Evolutionary conservation across 2,113 vertebrate genomes (phyloP).

Genomic region (Donacobius atricapilla): DNA sequence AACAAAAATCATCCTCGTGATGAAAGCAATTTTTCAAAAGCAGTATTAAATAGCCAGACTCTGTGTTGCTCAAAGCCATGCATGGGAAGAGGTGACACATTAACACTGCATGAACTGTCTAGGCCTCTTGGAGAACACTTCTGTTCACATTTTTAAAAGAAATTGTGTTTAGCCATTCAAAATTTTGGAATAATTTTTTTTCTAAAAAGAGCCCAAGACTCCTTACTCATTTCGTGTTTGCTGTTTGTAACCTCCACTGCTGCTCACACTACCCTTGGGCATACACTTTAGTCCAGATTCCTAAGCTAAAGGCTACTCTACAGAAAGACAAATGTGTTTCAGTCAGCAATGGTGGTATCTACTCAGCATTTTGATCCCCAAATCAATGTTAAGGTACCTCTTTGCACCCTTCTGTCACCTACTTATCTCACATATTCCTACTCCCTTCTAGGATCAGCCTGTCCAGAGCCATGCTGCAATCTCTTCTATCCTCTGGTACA

Average conservation of each 20-base stretch:
- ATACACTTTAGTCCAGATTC: not conserved
- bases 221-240: accelerated
- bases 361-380: not conserved
- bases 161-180: not conserved
- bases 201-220: not conserved
- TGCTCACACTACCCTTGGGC: not conserved
- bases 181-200: not conserved
- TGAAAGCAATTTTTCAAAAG: not conserved
- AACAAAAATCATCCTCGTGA: not conserved
- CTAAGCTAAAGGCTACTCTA: not conserved
- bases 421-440: not conserved
- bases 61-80: not conserved
- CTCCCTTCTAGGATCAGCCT: not conserved
- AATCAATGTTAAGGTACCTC: not conserved
- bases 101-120: accelerated
- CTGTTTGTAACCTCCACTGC: not conserved
- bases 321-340: not conserved
- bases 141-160: not conserved
- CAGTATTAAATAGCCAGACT: not conserved
- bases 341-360: not conserved
- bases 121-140: not conserved
- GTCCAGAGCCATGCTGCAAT: not conserved
- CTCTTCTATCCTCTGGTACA: not conserved
- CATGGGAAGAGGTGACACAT: not conserved
- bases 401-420: not conserved